Conservation (phyloP, 2,888 invertebrate genomes). For the Ceraclea dissimilis region DNA sequence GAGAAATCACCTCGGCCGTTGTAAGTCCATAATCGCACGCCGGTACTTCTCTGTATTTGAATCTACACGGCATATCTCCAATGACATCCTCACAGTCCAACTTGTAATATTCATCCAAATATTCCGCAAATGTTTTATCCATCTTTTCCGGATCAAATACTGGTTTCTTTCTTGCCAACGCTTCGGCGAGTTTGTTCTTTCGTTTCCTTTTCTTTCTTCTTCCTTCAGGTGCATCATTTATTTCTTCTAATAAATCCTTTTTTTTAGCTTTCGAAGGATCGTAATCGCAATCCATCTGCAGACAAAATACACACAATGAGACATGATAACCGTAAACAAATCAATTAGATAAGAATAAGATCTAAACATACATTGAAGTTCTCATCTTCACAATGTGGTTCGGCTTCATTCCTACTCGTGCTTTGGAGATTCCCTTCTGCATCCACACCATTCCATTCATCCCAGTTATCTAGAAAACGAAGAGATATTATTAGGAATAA, state of each 20-base stretch:
- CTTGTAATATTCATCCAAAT: constrained; percentile 91
- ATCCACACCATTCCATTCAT: constrained; percentile 49
- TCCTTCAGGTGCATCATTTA: constrained; percentile 48
- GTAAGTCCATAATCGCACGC: constrained; percentile 89
- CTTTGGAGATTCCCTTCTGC: constrained; percentile 25
- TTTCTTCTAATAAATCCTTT: constrained; percentile 49
- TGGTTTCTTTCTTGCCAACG: constrained; percentile 70
- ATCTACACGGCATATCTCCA: constrained; percentile 83
- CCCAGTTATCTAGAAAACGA: constrained; percentile 55
- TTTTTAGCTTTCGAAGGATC: constrained; percentile 49
- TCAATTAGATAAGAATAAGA: not conserved
- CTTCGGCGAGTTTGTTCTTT: constrained; percentile 67
- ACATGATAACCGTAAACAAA: not conserved
- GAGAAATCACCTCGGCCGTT: constrained; percentile 78
- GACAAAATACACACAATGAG: constrained; percentile 19
- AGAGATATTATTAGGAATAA: too few species aligned
- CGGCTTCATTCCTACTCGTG: constrained; percentile 32
- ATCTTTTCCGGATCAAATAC: constrained; percentile 67
- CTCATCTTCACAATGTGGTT: constrained; percentile 68
- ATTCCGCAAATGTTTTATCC: constrained; percentile 70
- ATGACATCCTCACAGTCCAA: constrained; percentile 94
- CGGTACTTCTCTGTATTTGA: constrained; percentile 83
- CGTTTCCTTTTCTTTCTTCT: constrained; percentile 53
- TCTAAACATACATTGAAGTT: constrained; percentile 60
- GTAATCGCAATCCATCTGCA: constrained; percentile 85